A percentile compares a stretch with the other conserved stretches of the same genome.
phyloP scores from a whole-genome alignment of 2,113 vertebrate genomes.

The Corvus moneduloides region DNA sequence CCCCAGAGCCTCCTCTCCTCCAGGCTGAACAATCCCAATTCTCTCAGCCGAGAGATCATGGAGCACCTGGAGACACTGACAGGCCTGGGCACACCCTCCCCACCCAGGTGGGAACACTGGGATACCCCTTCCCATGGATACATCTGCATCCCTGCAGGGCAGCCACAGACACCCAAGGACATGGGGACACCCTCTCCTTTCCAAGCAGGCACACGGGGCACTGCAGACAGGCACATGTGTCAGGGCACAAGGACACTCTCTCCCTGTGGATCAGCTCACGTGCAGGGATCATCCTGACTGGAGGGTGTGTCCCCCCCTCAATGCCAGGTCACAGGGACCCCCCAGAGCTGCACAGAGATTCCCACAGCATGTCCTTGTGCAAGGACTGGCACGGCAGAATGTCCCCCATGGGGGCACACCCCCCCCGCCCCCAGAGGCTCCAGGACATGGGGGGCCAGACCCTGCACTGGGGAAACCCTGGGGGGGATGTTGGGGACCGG shows the following conservation, averaged over 20 bases:
- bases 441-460: fast-evolving
- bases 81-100: fast-evolving
- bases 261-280: fast-evolving
- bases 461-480: fast-evolving
- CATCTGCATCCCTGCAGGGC: fast-evolving
- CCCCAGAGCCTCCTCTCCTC: neutral
- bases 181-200: neutral
- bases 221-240: fast-evolving
- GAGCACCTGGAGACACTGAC: neutral
- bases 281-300: neutral
- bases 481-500: fast-evolving
- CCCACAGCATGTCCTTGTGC: fast-evolving
- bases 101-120: fast-evolving
- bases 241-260: neutral
- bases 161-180: neutral
- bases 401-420: fast-evolving
- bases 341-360: fast-evolving
- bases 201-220: neutral
- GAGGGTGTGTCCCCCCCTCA: fast-evolving
- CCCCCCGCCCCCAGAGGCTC: fast-evolving
- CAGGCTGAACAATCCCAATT: neutral
- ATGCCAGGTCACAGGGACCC: neutral
- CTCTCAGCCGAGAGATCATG: fast-evolving
- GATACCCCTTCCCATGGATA: neutral
- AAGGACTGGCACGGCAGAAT: fast-evolving